Base-by-base conservation (phyloP, 2,113 vertebrate genomes). In the Empidonax traillii region DNA sequence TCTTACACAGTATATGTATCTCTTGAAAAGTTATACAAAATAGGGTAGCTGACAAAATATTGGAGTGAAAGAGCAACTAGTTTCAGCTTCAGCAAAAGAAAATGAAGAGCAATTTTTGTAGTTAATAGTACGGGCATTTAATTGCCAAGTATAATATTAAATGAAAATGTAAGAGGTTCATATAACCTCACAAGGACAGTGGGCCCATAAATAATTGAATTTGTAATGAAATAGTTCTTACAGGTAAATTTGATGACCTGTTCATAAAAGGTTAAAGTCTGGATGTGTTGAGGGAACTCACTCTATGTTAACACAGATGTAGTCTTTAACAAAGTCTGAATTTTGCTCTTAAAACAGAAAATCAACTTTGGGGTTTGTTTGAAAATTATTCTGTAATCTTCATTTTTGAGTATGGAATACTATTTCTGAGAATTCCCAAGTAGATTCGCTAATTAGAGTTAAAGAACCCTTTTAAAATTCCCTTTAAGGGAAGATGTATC, bases 381-480 rank as follows among this genome's bases (percentile, higher is more conserved):
- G 49, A 90, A 96, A 93, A 81, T 53, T 56, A 72, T 59, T 62
- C 81, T 61, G 8, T 63, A 68, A 75, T 90, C 91, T 81, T 92
- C 52, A 49, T 90, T 71, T 86, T 56, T 65, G 73, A 81, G 61
- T 44, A 61, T 1, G 10, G 47, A 90, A 22, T 41, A 63, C 23
- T 81, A 14, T 75, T 84, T 93, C 88, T 75, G 73, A 90, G 83
- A 92, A 96, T 95, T 96, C 86, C 90, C 92, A 81, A 86, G 88
- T 18, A 96, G 76, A 43, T 90, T 84, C 6, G 1, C 49, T 96
- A 96, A 95, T 96, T 94, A 97, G 82, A 83, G 55, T 86, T 94
- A 94, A 96, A 90, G 92, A 93, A 94, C 8, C 85, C 80, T 93
- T 90, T 96, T 75, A 89, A 96, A 96, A 96, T 94, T 94, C 88